Base-by-base conservation (phyloP, 2,797 vertebrate species). In the Eulemur rubriventer region DNA sequence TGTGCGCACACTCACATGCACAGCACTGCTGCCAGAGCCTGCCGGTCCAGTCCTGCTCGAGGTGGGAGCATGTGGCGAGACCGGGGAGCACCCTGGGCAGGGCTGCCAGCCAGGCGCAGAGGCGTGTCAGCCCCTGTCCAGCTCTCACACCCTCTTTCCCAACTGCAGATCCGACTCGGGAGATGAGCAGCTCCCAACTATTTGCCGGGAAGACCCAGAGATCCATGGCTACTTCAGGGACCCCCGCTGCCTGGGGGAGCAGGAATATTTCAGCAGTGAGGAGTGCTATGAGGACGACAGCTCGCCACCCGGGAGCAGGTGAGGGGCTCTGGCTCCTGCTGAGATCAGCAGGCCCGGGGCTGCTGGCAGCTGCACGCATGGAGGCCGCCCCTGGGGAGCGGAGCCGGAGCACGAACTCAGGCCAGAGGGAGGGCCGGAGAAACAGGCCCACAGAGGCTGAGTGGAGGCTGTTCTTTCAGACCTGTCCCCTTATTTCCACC, bases 251-350 rank as follows among this genome's bases (percentile, higher is more conserved):
- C 98, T 99, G 38, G 99, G 98, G 96, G 99, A 99, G 50, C 98
- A 98, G 65, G 99, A 99, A 48, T 99, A 99, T 98, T 99, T 99
- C 98, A 99, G 99, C 30, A 99, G 99, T 17, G 99, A 99, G 83
- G 99, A 99, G 96, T 99, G 99, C 98, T 99, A 99, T 33, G 99
- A 99, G 93, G 99, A 99, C 0, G 99, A 99, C 94, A 99, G 98
- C 95, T 99, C 99, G 97, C 98, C 99, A 75, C 98, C 99, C 35
- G 99, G 99, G 97, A 99, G 99, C 97, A 99, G 99, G 99, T 99
- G 98, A 97, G 92, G 57, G 6, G 50, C n/a, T 59, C 95, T 7
- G 16, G 43, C 67, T 17, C 3, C 0, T 4, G 35, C 43, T 43
- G 43, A 43, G 43, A n/a, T 57, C 8, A 4, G 33, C 41, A 5